Conservation (phyloP, 92 coral and sea anemone genomes). For the Montipora capitata region DNA sequence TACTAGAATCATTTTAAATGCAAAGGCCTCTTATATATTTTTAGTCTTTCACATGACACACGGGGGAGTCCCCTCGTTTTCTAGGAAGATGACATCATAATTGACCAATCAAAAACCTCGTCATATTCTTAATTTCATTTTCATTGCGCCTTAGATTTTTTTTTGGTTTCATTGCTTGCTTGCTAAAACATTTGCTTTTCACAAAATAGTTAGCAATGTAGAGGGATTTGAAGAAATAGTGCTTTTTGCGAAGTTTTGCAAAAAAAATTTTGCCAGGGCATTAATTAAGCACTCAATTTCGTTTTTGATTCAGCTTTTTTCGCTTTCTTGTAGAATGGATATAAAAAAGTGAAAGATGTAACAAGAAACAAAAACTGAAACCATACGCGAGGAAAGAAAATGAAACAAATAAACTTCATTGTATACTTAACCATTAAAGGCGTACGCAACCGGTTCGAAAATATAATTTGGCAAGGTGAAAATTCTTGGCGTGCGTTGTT, state of each 20-base stretch:
- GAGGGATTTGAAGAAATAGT: background rate
- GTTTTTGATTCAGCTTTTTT: background rate
- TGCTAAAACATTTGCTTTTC: background rate
- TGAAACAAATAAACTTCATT: conserved; percentile 9
- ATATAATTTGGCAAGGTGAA: background rate
- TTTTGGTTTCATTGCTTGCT: background rate
- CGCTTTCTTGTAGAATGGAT: background rate
- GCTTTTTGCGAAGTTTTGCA: no score
- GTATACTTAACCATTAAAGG: no score
- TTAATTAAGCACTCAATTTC: background rate
- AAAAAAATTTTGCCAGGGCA: no score
- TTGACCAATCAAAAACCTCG: background rate
- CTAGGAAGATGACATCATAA: conserved; percentile 14
- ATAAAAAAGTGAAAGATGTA: conserved; percentile 35
- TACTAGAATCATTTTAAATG: background rate
- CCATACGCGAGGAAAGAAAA: background rate
- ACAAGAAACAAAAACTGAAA: conserved; percentile 32
- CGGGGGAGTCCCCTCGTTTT: conserved; percentile 26
- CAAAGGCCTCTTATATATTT: background rate
- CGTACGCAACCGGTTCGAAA: background rate
- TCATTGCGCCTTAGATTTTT: background rate
- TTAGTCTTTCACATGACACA: background rate
- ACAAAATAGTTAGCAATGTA: conserved; percentile 1
- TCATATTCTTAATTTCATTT: background rate
- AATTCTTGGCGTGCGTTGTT: no score